Evolutionary conservation across 2,113 vertebrate genomes (phyloP).

Genomic region (Pardalotus punctatus): DNA sequence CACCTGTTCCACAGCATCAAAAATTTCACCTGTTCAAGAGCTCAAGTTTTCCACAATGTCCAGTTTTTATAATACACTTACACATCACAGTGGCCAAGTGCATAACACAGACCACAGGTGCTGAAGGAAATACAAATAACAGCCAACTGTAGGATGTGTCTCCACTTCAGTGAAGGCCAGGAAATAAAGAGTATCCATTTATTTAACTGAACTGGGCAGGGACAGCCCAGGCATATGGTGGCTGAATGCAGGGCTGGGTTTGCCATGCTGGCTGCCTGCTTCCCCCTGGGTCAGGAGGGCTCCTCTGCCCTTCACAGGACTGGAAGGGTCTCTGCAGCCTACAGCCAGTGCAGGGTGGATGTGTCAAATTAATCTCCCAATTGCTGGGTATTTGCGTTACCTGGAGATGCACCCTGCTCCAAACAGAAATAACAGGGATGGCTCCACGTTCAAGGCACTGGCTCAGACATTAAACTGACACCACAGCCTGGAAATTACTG

Average conservation of each 20-base stretch:
- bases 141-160: neutral
- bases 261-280: neutral
- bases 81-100: neutral
- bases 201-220: neutral
- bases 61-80: neutral
- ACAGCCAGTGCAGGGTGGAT: neutral
- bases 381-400: neutral
- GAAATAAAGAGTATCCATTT: neutral
- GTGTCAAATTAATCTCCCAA: neutral
- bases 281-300: neutral
- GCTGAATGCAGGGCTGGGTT: neutral
- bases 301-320: neutral
- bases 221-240: fast-evolving
- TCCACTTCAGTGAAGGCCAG: neutral
- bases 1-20: neutral
- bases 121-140: neutral
- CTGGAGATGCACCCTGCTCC: neutral
- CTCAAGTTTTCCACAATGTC: neutral
- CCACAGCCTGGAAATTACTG: neutral
- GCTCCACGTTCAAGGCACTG: neutral
- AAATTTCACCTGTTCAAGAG: neutral
- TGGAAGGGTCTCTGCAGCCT: neutral
- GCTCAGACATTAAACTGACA: neutral
- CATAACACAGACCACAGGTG: neutral
- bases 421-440: neutral